These are phyloP conservation scores for Petrocephalus schoutedeni DNA, from an alignment of 2,797 vertebrate genomes.

Conservation along the genomic window DNA sequence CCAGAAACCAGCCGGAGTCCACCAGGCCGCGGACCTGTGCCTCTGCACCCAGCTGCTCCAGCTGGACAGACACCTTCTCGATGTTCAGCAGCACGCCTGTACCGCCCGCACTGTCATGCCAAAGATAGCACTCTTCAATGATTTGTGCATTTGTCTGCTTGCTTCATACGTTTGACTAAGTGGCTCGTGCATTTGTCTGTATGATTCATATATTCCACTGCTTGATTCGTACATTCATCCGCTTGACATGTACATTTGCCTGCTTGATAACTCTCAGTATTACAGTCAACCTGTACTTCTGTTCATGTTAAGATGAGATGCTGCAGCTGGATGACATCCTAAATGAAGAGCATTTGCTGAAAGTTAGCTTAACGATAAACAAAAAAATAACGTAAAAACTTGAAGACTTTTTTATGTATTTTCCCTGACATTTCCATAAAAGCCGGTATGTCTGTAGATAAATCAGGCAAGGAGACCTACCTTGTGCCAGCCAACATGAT, in stretches of 20 bases:
- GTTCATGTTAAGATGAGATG: too few relatives aligned
- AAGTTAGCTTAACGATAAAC: neutral
- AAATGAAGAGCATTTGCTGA: neutral
- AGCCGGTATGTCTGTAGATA: neutral
- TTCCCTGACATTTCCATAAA: neutral
- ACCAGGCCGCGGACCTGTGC: slow-evolving; percentile 74
- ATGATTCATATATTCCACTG: neutral
- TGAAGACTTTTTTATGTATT: neutral
- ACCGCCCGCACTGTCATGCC: slow-evolving; percentile 65
- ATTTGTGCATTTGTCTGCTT: neutral
- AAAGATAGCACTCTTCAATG: slow-evolving; percentile 24
- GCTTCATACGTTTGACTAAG: neutral
- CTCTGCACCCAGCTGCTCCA: slow-evolving; percentile 67
- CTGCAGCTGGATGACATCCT: too few relatives aligned
- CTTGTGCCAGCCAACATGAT: slow-evolving; percentile 74
- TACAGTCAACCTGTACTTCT: neutral
- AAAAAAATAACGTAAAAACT: neutral
- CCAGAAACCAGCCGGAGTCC: slow-evolving; percentile 78
- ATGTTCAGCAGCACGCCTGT: slow-evolving; percentile 76
- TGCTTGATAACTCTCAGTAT: neutral
- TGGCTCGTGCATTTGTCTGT: neutral
- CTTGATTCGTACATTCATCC: neutral
- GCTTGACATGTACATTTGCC: neutral
- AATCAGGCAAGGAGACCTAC: slow-evolving; percentile 48
- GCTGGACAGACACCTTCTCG: slow-evolving; percentile 66